Evolutionary conservation across 2,113 vertebrate species (phyloP), one percentile per base, ranked within the genome.

Genomic region (Hippocampus mohnikei): DNA sequence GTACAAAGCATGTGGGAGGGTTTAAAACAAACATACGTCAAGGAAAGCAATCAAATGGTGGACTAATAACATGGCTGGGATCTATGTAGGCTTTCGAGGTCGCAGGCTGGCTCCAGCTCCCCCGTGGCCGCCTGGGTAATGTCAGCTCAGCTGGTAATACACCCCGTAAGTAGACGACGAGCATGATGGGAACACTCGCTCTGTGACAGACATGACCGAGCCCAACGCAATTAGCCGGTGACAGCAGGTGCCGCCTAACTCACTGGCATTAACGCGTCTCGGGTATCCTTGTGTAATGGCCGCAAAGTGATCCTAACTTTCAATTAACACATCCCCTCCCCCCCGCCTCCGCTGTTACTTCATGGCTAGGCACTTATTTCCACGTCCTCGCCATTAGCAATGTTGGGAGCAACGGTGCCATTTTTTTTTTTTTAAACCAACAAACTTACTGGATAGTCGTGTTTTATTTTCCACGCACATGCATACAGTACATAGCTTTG

Each of bases 231-330:
- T 96, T 95, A 96, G 90, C 92, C 61, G 61, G 90, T 85, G 92
- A 93, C 92, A 93, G 90, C 94, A 93, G 94, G 92, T 92, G 67
- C 87, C 81, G 93, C 90, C 93, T 92, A 92, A 91, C 90, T 93
- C 89, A 83, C 90, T 88, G 88, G 84, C 81, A 75, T 81, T 92
- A 93, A 91, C 90, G 87, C 84, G 78, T 94, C 95, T 97, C 94
- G 88, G 91, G 86, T 97, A 96, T 95, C 95, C 89, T 88, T 84
- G 88, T 94, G 88, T 95, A 94, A 95, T 93, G 90, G 92, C 93
- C 94, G 93, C 90, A 94, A 94, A 95, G 93, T 92, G 93, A 93
- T 94, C 90, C 93, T 91, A 88, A 92, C 93, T 95, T 94, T 94
- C 94, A 94, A 93, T 95, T 94, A 95, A 93, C 90, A 80, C 78